Percentiles rank a stretch among this genome's conserved stretches.
phyloP scores from a whole-genome alignment of 2,888 invertebrate species.

The Drosophila paranaensis region DNA sequence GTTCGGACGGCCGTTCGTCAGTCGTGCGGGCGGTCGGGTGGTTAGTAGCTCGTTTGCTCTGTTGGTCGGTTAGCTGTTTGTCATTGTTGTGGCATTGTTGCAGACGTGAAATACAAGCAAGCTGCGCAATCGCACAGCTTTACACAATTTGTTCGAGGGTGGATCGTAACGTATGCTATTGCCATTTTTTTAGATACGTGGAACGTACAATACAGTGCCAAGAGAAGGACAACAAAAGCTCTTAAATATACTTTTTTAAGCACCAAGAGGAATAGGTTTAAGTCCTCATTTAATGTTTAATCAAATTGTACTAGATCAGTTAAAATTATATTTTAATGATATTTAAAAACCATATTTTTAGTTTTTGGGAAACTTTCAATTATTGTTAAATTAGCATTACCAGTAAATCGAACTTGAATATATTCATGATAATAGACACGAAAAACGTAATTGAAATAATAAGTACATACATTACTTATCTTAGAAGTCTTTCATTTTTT shows the following conservation, averaged over 20 bases:
- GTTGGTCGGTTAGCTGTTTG: conserved; percentile 54
- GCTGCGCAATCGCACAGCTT: conserved; percentile 72
- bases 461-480: no score
- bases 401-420: neutral
- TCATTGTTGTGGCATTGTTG: conserved; percentile 67
- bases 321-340: neutral
- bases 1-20: conserved; percentile 3
- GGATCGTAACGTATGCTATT: neutral
- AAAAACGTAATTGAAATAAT: no score
- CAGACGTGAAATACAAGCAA: conserved; percentile 73
- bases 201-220: neutral
- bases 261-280: no score
- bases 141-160: conserved; percentile 66
- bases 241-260: neutral
- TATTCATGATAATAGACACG: neutral
- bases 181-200: neutral
- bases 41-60: neutral
- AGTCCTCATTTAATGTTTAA: no score
- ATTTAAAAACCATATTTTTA: neutral
- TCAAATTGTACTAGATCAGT: neutral
- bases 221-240: neutral
- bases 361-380: neutral
- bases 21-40: conserved; percentile 1
- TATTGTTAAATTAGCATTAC: neutral
- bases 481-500: neutral